Percentiles rank a stretch among this genome's conserved stretches.
Conservation (phyloP, 2,113 vertebrate species). For the Anser brachyrhynchus region DNA sequence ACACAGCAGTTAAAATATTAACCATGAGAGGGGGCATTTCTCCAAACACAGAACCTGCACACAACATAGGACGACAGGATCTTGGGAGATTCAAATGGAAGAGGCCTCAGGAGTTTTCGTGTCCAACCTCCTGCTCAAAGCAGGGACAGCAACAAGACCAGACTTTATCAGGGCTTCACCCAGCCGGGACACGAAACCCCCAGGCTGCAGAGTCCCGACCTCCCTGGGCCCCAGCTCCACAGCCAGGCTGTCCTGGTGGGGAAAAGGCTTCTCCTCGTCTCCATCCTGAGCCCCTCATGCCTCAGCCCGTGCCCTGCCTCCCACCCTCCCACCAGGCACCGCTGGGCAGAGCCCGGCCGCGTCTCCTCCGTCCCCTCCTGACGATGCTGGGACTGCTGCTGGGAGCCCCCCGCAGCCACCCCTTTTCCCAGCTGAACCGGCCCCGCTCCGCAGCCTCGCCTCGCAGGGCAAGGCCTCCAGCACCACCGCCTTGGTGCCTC, state of each 20-base stretch:
- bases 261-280: not conserved
- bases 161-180: not conserved
- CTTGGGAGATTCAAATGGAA: not conserved
- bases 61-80: not conserved
- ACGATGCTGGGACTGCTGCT: too few species aligned
- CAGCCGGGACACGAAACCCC: accelerated
- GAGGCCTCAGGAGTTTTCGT: not conserved
- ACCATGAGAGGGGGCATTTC: not conserved
- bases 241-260: too few species aligned
- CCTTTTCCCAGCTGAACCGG: not conserved
- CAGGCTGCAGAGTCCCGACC: accelerated
- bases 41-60: not conserved
- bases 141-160: not conserved
- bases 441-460: not conserved
- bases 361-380: too few species aligned
- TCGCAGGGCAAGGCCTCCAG: not conserved
- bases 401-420: not conserved
- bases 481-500: accelerated
- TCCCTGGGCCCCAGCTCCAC: not conserved
- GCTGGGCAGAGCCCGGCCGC: too few species aligned
- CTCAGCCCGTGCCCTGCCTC: not conserved
- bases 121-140: not conserved
- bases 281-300: not conserved
- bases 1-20: not conserved
- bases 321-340: not conserved